These are phyloP conservation scores for Eulemur mongoz DNA, from an alignment of 2,797 vertebrate species.

Conservation along the genomic window DNA sequence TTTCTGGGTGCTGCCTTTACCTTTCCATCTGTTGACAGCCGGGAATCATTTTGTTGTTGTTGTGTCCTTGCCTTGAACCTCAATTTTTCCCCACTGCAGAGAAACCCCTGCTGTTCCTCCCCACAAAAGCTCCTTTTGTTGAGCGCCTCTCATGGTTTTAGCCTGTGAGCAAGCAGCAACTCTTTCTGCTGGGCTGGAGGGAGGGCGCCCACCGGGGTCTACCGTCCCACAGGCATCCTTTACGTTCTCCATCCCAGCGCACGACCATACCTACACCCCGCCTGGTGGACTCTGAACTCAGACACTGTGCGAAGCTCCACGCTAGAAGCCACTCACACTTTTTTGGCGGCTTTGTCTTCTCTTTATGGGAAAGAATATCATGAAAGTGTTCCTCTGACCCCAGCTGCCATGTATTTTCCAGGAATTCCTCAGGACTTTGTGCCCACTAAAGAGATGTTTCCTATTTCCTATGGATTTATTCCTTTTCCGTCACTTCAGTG, in stretches of 20 bases:
- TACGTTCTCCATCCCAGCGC: background rate
- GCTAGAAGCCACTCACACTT: background rate
- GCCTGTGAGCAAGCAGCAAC: background rate
- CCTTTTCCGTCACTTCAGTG: background rate
- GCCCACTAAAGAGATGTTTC: background rate
- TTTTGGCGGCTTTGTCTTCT: background rate
- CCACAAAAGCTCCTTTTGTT: background rate
- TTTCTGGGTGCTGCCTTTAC: background rate
- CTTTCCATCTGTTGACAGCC: background rate
- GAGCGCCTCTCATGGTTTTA: background rate
- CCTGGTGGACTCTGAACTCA: background rate
- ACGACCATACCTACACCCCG: background rate
- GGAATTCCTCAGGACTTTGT: background rate
- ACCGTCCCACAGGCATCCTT: background rate
- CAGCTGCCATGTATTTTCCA: background rate
- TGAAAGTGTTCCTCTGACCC: background rate
- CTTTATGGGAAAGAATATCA: background rate
- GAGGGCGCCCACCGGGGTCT: background rate
- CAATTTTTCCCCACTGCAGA: background rate
- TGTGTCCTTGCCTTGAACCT: background rate
- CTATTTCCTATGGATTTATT: background rate
- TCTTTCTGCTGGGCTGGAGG: rapidly evolving
- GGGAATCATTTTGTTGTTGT: background rate
- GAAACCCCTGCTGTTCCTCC: background rate
- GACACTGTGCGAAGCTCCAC: too few species aligned